Percentiles rank a stretch among this genome's conserved stretches.
Evolutionary conservation across 2,888 invertebrate genomes (phyloP).

Genomic region (Sycophila texana): DNA sequence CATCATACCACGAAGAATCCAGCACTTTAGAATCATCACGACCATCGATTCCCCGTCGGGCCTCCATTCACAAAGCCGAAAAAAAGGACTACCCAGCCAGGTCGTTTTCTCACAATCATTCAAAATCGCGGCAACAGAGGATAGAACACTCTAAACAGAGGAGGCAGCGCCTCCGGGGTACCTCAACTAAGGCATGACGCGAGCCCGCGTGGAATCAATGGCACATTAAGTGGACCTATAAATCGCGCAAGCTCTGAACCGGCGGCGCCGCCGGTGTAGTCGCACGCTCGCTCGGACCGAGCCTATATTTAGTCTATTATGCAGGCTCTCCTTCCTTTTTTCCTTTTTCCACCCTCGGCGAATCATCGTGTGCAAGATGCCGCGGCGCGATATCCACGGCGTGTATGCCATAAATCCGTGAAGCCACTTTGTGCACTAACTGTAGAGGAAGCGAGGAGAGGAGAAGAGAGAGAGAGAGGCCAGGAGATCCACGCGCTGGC

Average conservation of each 20-base stretch:
- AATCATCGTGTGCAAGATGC: constrained; percentile 74
- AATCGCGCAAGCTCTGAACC: constrained; percentile 67
- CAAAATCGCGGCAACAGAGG: constrained; percentile 36
- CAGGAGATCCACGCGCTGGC: constrained; percentile 63
- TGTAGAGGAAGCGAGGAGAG: constrained; percentile 2
- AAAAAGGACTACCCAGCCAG: neutral
- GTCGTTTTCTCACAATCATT: constrained; percentile 50
- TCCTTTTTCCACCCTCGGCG: constrained; percentile 61
- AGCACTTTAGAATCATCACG: no score
- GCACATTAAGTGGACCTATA: constrained; percentile 71
- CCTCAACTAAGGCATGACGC: constrained; percentile 3
- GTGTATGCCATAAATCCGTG: constrained; percentile 68
- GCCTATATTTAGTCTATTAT: constrained; percentile 76
- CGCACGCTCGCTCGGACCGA: constrained; percentile 55
- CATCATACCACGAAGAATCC: no score
- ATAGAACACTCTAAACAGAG: constrained; percentile 7
- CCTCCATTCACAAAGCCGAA: no score
- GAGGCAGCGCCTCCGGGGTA: constrained; percentile 38
- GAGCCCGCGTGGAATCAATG: constrained; percentile 53
- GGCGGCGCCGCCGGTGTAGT: constrained; percentile 6
- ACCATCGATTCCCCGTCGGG: neutral
- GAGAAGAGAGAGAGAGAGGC: constrained; percentile 7
- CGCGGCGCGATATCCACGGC: constrained; percentile 68
- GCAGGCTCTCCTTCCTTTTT: constrained; percentile 69
- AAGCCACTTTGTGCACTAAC: constrained; percentile 11